These are phyloP conservation scores for Erpetoichthys calabaricus DNA, from an alignment of 2,797 vertebrate genomes.

Conservation along the genomic window DNA sequence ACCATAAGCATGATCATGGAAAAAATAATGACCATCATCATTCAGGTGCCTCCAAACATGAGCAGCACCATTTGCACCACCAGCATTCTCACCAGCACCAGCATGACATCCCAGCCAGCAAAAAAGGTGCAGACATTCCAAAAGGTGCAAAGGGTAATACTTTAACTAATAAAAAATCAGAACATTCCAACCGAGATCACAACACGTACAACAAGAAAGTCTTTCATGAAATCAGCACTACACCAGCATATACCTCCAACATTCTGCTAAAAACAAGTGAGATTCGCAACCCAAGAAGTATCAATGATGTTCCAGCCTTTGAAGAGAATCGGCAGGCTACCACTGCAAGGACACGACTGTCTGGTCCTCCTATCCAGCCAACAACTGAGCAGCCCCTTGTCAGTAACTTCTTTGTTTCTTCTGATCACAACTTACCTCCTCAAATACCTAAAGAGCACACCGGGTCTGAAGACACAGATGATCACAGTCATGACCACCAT, in stretches of 20 bases:
- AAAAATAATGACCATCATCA: slow-evolving; percentile 12
- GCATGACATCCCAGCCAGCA: neutral
- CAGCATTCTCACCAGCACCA: neutral
- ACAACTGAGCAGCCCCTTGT: neutral
- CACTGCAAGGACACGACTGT: neutral
- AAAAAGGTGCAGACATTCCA: slow-evolving; percentile 16
- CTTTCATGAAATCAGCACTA: slow-evolving; percentile 11
- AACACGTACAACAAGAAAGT: slow-evolving; percentile 24
- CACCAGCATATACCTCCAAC: slow-evolving; percentile 14
- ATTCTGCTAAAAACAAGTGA: slow-evolving; percentile 11
- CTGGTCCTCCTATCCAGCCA: neutral
- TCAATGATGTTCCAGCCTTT: slow-evolving; percentile 9
- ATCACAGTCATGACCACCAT: neutral
- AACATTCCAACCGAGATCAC: slow-evolving; percentile 16
- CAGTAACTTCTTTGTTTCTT: slow-evolving; percentile 14
- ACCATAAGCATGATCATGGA: slow-evolving; percentile 26
- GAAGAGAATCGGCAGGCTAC: neutral
- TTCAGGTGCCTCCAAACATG: slow-evolving; percentile 6
- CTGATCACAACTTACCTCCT: slow-evolving; percentile 9
- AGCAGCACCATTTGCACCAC: slow-evolving; percentile 25
- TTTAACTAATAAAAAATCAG: slow-evolving; percentile 23
- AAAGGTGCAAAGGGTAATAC: slow-evolving; percentile 13
- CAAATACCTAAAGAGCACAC: neutral
- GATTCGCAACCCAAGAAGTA: slow-evolving; percentile 14
- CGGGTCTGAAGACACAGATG: neutral